Evolutionary conservation across 1,140 invertebrate species (phyloP), one percentile per base, ranked within the genome.

Genomic region (Hyphantria cunea): DNA sequence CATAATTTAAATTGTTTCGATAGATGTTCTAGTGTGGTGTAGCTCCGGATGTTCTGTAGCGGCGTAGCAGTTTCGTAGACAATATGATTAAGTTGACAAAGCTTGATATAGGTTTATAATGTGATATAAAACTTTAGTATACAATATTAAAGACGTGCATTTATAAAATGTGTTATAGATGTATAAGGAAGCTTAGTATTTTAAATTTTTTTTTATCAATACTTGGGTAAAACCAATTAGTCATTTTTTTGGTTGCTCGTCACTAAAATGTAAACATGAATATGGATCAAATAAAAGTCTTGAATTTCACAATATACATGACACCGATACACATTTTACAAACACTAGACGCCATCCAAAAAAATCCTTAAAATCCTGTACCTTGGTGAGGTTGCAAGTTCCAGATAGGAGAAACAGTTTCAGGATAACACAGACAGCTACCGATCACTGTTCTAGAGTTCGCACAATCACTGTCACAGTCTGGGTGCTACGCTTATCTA

Each of bases 381-480:
- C 84, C 86, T 87, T 89, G 81, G 80, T 78, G 80, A 80, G 81
- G 61, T 80, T 80, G 76, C 78, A 59, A 55, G 66, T 64, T 68
- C 72, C 63, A 59, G 60, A 52, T 53, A 25, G 79, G 65, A 72
- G 81, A 75, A 81, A 84, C 82, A 84, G 84, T 82, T 84, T 83
- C 82, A 85, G 86, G 82, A 86, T 86, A 85, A 85, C 82, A 82
- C 73, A 74, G 77, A 68, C 68, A 75, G 84, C 83, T 83, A 84
- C 76, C 82, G 65, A 82, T 80, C 82, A 86, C 85, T 84, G 84
- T 84, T 86, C 76, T 72, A 81, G 76, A 81, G 74, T 80, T 77
- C 79, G 84, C 81, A 86, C 75, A 80, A 80, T 72, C 83, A 87
- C 82, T 71, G 69, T 72, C 81, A 84, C 83, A 84, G 81, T 85